A percentile compares a stretch with the other conserved stretches of the same genome.
Evolutionary conservation across 2,888 invertebrate genomes (phyloP).

Genomic region (Leptinotarsa tumamoca): DNA sequence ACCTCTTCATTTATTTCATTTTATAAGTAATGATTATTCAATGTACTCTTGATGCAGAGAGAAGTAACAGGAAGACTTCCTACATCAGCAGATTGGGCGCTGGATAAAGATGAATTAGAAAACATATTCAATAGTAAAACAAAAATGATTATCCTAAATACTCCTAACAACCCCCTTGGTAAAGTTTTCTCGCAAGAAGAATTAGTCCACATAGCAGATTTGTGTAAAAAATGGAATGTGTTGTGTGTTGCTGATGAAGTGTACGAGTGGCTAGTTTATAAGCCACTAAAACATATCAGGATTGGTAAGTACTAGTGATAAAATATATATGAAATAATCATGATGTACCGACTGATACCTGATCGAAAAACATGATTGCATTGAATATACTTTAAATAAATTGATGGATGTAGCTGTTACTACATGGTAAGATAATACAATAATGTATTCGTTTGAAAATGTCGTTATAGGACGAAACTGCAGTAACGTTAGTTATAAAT

Average conservation of each 20-base stretch:
- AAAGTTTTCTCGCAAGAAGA: conserved; percentile 85
- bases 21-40: no score
- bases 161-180: conserved; percentile 97
- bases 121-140: conserved; percentile 87
- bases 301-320: conserved; percentile 75
- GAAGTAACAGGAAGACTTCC: conserved; percentile 62
- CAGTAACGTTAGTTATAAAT: no score
- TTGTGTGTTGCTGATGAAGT: conserved; percentile 97
- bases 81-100: conserved; percentile 87
- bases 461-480: no score
- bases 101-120: conserved; percentile 85
- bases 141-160: conserved; percentile 95
- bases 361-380: no score
- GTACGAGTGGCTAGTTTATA: conserved; percentile 96
- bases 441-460: no score
- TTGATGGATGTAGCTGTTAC: no score
- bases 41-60: conserved; percentile 38
- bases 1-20: no score
- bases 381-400: no score
- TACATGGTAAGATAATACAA: no score
- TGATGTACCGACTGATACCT: no score
- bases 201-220: conserved; percentile 81
- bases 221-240: conserved; percentile 93
- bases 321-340: background rate
- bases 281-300: conserved; percentile 85